Evolutionary conservation across 30 jellyfish, hydroid and myxozoan species (phyloP), one percentile per base, ranked within the genome.

Genomic region (Cassiopea andromeda): DNA sequence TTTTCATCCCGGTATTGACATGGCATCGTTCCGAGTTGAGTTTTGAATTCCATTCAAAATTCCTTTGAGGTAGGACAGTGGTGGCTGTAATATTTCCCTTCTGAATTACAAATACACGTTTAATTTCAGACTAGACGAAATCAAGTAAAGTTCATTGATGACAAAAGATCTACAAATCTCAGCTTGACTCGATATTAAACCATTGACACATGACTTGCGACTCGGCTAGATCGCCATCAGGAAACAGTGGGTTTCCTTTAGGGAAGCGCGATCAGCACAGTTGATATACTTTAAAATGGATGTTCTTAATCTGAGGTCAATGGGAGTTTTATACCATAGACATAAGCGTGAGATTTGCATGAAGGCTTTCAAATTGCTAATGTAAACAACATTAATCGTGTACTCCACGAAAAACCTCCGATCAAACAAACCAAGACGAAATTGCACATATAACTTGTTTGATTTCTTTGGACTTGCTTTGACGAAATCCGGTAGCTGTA

Each of bases 161-260:
- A 43, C 87, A 78, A 4, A 43, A 70, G 79, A 74, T 77, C 86
- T 77, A 57, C 86, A 54, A 60, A 66, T 70, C 93, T 64, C 94
- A 77, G 90, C 94, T 87, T 78, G 94, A 87, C 60, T 44, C 78
- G 85, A 70, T 77, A 78, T 70, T 58, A 48, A 7, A 68, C 79
- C 71, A 64, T 77, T 78, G 81, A 73, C 93, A 85, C 87, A 60
- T 76, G 77, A 44, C 85, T 47, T 44, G 38, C 48, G 85, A 19
- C 93, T 67, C 60, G 86, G 83, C 86, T 13, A 48, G 90, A 68
- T n/a, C 68, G 84, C 87, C 88, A 74, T 77, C 86, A 87, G 94
- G 94, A 87, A 87, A 80, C 90, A 78, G 85, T 87, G 90, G 94
- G 94, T 87, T 87, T 87, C 94, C 94, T 87, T 45, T 77, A 68